Base-by-base conservation (phyloP, 2,113 vertebrate species). In the Amphiprion percula region DNA sequence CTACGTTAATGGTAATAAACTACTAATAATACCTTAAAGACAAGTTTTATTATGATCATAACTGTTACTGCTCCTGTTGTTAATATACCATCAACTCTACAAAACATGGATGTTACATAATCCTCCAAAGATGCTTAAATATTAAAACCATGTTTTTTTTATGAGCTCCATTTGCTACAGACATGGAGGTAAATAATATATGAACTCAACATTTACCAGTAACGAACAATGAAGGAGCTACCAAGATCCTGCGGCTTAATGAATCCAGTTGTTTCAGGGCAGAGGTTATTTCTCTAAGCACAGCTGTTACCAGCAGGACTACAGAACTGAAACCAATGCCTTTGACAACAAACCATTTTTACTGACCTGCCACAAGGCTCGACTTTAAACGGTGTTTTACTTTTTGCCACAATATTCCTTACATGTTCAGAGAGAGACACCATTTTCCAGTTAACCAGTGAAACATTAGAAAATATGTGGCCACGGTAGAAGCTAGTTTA, bases 171-270 rank as follows among this genome's bases (percentile, higher is more conserved):
- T 62, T 3, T 19, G 16, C 58, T 23, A 21, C 39, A 63, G 19
- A 44, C 46, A 41, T 12, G 37, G 10, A 56, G 56, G 21, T 53
- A 47, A 64, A 71, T 14, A 60, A 37, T 70, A 21, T 2, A 58
- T 52, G 15, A 1, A 60, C 37, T 68, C 23, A 16, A 37, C 21
- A 49, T 21, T 44, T 53, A 44, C 37, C n/a, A 5, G 15, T 19
- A 46, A 33, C 30, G 12, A 15, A 52, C 24, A 44, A 1, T 63
- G 28, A 60, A 68, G 24, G 26, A 65, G 54, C 11, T 23, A 10
- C 49, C 0, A 19, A 50, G 44, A 64, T 64, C 53, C 5, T 53
- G 58, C 44, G 63, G 37, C 49, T 62, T 56, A 19, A 63, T 68
- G 21, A 62, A 63, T 56, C 5, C 28, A n/a, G 26, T 4, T 4